A percentile compares a stretch with the other conserved stretches of the same genome.
phyloP scores from a whole-genome alignment of 1,140 invertebrate genomes.

The Drosophila ficusphila region DNA sequence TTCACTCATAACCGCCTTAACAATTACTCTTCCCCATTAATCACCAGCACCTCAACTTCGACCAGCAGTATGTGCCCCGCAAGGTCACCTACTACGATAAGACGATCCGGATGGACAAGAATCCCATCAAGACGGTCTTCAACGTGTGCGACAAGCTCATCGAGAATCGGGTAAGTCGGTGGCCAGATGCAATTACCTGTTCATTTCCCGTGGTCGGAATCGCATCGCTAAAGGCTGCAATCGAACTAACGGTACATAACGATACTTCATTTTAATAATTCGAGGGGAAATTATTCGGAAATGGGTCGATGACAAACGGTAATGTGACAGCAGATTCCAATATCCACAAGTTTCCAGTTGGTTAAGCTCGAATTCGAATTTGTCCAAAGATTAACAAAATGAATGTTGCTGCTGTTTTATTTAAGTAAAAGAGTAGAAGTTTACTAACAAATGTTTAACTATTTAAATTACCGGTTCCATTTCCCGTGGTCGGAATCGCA shows the following conservation, averaged over 20 bases:
- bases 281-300: conserved; percentile 68
- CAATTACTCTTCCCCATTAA: background rate
- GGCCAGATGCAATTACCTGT: conserved; percentile 58
- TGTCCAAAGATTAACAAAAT: no score
- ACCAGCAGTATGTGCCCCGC: conserved; percentile 91
- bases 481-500: no score
- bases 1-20: conserved; percentile 18
- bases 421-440: no score
- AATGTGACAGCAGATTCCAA: conserved; percentile 48
- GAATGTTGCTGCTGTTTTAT: no score
- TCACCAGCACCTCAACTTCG: conserved; percentile 87
- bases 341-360: conserved; percentile 42
- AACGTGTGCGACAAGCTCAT: conserved; percentile 96
- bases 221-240: conserved; percentile 2
- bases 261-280: conserved; percentile 66
- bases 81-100: conserved; percentile 93
- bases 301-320: conserved; percentile 66
- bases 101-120: conserved; percentile 96
- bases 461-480: no score
- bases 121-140: conserved; percentile 96
- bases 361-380: no score
- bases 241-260: background rate
- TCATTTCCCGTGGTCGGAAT: conserved; percentile 37
- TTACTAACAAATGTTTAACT: no score
- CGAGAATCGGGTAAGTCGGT: conserved; percentile 87